These are phyloP conservation scores for Colaptes auratus DNA, from an alignment of 2,113 vertebrate species.

Conservation along the genomic window DNA sequence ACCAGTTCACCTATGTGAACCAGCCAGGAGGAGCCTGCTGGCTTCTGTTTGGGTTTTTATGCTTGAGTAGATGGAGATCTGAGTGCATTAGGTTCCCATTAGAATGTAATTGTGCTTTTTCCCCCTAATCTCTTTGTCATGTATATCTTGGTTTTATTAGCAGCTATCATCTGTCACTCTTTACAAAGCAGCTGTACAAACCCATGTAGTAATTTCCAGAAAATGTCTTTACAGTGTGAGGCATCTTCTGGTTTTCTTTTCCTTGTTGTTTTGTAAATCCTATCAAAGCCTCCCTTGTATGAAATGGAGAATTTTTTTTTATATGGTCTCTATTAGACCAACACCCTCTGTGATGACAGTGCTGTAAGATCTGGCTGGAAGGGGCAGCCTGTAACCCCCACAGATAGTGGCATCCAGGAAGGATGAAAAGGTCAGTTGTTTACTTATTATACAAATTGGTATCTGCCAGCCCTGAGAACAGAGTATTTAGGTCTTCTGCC, in stretches of 20 bases:
- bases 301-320: not conserved
- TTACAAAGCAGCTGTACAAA: not conserved
- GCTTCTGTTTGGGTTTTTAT: constrained; percentile 53
- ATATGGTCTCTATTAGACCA: accelerated
- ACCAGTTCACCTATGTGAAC: constrained; percentile 51
- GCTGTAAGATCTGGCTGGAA: accelerated
- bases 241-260: not conserved
- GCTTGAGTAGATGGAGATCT: constrained; percentile 49
- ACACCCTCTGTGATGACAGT: accelerated
- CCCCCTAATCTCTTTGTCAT: constrained; percentile 33
- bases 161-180: not conserved
- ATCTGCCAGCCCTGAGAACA: not conserved
- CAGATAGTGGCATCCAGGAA: not conserved
- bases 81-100: constrained; percentile 21
- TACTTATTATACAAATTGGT: not conserved
- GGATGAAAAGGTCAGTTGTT: not conserved
- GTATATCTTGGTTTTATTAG: constrained; percentile 27
- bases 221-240: not conserved
- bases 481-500: not conserved
- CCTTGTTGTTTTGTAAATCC: not conserved
- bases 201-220: not conserved
- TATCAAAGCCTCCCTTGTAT: not conserved
- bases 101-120: constrained; percentile 26
- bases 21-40: constrained; percentile 23
- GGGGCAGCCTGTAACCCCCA: not conserved